Base-by-base conservation (phyloP, 2,797 vertebrate genomes). In the Ptychadena robeensis region DNA sequence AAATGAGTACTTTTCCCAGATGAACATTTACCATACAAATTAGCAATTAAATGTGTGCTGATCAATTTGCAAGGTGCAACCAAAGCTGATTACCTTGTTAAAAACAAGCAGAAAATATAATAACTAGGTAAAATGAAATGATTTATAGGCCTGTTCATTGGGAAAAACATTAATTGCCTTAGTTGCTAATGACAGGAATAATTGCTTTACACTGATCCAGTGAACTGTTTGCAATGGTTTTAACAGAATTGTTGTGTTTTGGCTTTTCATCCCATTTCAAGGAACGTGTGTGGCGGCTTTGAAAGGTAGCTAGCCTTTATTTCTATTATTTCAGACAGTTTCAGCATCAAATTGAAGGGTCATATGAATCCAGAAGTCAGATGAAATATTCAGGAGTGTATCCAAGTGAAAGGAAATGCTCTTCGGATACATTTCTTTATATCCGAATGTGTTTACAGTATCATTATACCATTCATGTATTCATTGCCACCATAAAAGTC, bases 301-400 rank as follows among this genome's bases (percentile, higher is more conserved):
- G 34, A 63, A 18, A 25, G 37, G 37, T 66, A 48, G 44, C 40
- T 64, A 53, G 59, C 18, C 34, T 75, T 35, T 1, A 38, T 38
- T 22, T 64, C 25, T 65, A 8, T 31, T n/a, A 12, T 6, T 38
- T 38, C 37, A 59, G 73, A 75, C 59, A 28, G 34, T 9, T 64
- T 61, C 34, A 44, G 35, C 18, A 28, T 37, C 30, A 65, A 61
- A 30, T 18, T 31, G 35, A 31, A 31, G 15, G 30, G 31, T 38
- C 73, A 65, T 38, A 34, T 76, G 73, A 15, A 65, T 38, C 11
- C 6, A 38, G 11, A 10, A 40, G 3, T 4, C 73, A 75, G 25
- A 75, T 64, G 53, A 75, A 75, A 64, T 64, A 38, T 75, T 75
- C 59, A 75, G 32, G 4, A 35, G 38, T 64, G 18, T 35, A n/a